Evolutionary conservation across 2,888 invertebrate species (phyloP).

Genomic region (Synergus gifuensis): DNA sequence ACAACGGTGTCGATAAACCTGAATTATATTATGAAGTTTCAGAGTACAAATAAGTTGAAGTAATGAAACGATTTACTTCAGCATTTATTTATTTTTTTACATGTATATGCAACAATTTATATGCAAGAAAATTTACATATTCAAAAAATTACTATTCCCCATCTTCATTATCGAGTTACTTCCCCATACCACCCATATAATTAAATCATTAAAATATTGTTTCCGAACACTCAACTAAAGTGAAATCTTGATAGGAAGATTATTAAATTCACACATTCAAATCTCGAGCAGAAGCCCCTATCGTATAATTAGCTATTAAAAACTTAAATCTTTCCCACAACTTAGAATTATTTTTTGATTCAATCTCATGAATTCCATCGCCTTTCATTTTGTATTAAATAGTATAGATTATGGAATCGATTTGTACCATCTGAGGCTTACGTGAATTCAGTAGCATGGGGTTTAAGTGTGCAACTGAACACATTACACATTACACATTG

Average conservation of each 20-base stretch:
- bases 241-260: conserved; percentile 1
- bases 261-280: neutral
- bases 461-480: conserved; percentile 5
- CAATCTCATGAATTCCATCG: neutral
- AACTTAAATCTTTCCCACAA: no score
- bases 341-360: no score
- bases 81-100: no score
- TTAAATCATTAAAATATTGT: neutral
- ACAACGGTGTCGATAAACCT: neutral
- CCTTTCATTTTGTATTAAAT: neutral
- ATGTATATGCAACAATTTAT: no score
- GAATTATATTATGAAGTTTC: no score
- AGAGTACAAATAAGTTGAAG: no score
- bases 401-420: neutral
- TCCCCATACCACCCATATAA: neutral
- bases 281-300: neutral
- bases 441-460: neutral
- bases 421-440: neutral
- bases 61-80: no score
- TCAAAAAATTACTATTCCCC: neutral
- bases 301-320: no score
- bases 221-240: neutral
- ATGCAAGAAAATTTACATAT: neutral
- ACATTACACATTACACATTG: neutral
- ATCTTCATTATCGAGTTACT: neutral